A percentile compares a stretch with the other conserved stretches of the same genome.
Evolutionary conservation across 2,797 vertebrate genomes (phyloP).

Genomic region (Eidolon dupreanum): DNA sequence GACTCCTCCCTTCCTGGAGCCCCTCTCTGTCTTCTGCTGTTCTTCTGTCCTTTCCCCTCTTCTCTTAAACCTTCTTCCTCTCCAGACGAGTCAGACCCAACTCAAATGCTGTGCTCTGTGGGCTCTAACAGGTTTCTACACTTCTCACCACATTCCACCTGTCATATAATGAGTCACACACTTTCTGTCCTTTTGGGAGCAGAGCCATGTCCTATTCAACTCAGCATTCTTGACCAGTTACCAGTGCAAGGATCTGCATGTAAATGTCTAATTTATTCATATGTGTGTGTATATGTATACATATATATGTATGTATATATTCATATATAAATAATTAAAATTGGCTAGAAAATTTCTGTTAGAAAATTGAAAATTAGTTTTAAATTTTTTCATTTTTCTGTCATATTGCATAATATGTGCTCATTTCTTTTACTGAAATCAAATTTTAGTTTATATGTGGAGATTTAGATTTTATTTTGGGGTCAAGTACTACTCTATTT

Average conservation of each 20-base stretch:
- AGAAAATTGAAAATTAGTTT: conserved; percentile 55
- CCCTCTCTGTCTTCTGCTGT: background rate
- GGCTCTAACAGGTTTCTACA: background rate
- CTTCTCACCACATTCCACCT: background rate
- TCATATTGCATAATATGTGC: background rate
- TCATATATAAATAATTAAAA: background rate
- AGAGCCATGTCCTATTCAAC: background rate
- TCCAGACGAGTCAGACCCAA: background rate
- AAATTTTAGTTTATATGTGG: conserved; percentile 44
- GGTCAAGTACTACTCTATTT: conserved; percentile 31
- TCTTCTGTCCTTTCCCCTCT: background rate
- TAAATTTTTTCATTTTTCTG: conserved; percentile 4
- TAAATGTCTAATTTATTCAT: conserved; percentile 40
- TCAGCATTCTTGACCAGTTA: background rate
- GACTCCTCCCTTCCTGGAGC: background rate
- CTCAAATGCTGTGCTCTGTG: background rate
- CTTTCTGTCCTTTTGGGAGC: background rate
- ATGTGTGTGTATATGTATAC: background rate
- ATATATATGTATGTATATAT: background rate
- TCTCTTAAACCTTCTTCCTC: background rate
- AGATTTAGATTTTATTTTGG: conserved; percentile 51
- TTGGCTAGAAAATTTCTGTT: background rate
- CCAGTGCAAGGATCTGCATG: background rate
- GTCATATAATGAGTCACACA: background rate
- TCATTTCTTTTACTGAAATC: conserved; percentile 48